Percentiles rank a stretch among this genome's conserved stretches.
Evolutionary conservation across 2,113 vertebrate species (phyloP).

Genomic region (Ciconia boyciana): DNA sequence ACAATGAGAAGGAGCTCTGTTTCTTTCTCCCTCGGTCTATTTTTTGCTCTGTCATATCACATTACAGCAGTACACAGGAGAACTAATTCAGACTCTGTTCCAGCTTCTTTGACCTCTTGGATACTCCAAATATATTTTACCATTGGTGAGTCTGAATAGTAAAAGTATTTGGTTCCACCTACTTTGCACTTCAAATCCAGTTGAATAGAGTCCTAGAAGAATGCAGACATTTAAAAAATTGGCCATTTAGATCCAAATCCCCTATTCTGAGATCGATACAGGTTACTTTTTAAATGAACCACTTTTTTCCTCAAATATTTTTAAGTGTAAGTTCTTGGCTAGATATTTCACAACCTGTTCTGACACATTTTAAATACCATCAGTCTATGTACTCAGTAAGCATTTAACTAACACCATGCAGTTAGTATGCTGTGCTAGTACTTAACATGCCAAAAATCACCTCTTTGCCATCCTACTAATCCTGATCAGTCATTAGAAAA

Average conservation of each 20-base stretch:
- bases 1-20: neutral
- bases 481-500: neutral
- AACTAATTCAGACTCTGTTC: neutral
- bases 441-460: neutral
- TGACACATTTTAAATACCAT: neutral
- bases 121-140: slow-evolving; percentile 24
- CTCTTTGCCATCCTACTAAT: neutral
- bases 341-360: slow-evolving; percentile 25
- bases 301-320: neutral
- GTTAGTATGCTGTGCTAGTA: neutral
- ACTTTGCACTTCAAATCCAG: slow-evolving; percentile 29
- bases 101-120: slow-evolving; percentile 11
- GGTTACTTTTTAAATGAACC: neutral
- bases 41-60: neutral
- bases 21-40: neutral
- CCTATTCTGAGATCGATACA: neutral
- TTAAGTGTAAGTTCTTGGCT: neutral
- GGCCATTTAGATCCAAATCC: neutral
- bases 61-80: slow-evolving; percentile 10
- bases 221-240: neutral
- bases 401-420: neutral
- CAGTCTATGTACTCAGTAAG: neutral
- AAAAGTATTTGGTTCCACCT: slow-evolving; percentile 20
- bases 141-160: neutral
- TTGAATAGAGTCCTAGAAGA: slow-evolving; percentile 5